Conservation (phyloP, 1,140 invertebrate species). For the Ceratina australensis region DNA sequence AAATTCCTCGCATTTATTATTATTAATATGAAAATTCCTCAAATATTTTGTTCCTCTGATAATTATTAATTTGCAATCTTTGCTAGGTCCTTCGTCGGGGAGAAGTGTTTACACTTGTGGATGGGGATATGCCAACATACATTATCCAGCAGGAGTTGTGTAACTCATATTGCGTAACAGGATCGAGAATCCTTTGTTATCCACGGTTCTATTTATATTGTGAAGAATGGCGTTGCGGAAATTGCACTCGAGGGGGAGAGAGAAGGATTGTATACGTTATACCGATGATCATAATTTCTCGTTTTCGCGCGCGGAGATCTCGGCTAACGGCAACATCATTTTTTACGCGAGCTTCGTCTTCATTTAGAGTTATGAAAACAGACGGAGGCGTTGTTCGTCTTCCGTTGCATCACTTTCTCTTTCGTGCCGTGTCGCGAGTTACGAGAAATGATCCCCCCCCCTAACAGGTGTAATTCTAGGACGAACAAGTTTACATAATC, state of each 20-base stretch:
- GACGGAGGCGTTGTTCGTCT: not conserved
- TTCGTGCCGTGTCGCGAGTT: not conserved
- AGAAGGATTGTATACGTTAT: not conserved
- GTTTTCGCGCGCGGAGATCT: not conserved
- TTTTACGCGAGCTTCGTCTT: conserved; percentile 5
- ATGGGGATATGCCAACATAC: too few relatives aligned
- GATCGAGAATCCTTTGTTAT: not conserved
- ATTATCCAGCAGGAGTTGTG: not conserved
- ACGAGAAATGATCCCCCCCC: not conserved
- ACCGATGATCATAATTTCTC: conserved; percentile 7
- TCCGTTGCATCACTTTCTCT: not conserved
- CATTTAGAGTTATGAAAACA: not conserved
- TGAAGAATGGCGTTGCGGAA: not conserved
- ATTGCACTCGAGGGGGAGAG: not conserved
- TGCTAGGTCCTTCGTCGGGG: too few relatives aligned
- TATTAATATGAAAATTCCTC: too few relatives aligned
- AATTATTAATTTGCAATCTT: too few relatives aligned
- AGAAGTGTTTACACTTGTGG: too few relatives aligned
- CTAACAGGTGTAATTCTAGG: not conserved
- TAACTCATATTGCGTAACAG: not conserved
- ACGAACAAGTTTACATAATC: not conserved
- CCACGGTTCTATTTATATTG: not conserved
- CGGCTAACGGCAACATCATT: not conserved
- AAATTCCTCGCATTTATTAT: too few relatives aligned
- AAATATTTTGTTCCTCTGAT: too few relatives aligned